Percentiles rank a stretch among this genome's conserved stretches.
Evolutionary conservation across 2,113 vertebrate genomes (phyloP).

Genomic region (Psittacus erithacus): DNA sequence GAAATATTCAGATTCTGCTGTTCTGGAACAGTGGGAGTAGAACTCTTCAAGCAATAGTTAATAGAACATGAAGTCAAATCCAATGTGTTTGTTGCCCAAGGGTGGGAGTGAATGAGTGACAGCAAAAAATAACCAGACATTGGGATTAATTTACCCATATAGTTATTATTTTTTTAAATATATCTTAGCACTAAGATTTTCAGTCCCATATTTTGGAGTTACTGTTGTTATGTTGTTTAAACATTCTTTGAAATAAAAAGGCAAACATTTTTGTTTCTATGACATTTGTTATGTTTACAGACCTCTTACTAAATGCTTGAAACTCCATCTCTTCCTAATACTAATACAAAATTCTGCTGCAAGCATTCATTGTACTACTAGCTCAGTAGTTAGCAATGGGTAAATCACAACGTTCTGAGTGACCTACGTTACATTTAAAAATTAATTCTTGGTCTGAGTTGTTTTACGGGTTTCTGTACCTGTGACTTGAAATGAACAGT

Average conservation of each 20-base stretch:
- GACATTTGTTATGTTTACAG: neutral
- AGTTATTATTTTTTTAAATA: neutral
- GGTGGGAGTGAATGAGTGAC: conserved; percentile 26
- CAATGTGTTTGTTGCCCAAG: conserved; percentile 29
- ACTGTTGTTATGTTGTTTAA: neutral
- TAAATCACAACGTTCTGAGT: neutral
- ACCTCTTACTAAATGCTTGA: neutral
- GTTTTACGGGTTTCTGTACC: neutral
- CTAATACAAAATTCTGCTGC: neutral
- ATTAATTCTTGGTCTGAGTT: conserved; percentile 13
- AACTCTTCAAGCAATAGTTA: neutral
- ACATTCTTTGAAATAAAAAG: neutral
- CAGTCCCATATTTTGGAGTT: neutral
- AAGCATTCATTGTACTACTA: neutral
- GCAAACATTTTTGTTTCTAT: conserved; percentile 18
- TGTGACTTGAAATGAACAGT: neutral
- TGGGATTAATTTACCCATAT: neutral
- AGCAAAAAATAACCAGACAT: conserved; percentile 27
- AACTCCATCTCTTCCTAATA: neutral
- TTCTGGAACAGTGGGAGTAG: neutral
- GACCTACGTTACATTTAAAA: neutral
- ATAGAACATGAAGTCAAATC: conserved; percentile 3
- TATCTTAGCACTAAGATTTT: neutral
- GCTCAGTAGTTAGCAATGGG: neutral
- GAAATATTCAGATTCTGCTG: neutral